A percentile compares a stretch with the other conserved stretches of the same genome.
Conservation (phyloP, 2,888 invertebrate genomes). For the Dasypogon diadema region DNA sequence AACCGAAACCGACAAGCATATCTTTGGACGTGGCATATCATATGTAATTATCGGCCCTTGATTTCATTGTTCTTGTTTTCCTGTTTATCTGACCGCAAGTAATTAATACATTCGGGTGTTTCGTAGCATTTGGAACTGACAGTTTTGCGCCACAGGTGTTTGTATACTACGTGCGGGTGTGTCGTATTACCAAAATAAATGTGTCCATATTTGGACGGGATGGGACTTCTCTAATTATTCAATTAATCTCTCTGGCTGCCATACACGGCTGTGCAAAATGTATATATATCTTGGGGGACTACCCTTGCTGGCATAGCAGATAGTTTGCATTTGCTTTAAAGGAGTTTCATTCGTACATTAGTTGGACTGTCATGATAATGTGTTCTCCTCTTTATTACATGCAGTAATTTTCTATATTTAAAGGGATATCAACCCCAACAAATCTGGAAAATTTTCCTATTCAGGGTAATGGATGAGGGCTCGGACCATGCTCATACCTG, state of each 20-base stretch:
- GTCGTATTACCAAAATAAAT: constrained; percentile 53
- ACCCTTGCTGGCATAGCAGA: not conserved
- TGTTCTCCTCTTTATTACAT: constrained; percentile 50
- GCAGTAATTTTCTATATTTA: constrained; percentile 49
- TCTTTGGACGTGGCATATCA: constrained; percentile 48
- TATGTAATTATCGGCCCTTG: constrained; percentile 54
- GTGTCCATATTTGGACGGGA: constrained; percentile 54
- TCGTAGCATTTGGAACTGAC: constrained; percentile 59
- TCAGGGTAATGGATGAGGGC: constrained; percentile 8
- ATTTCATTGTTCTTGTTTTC: constrained; percentile 55
- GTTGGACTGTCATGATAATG: constrained; percentile 53
- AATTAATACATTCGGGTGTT: constrained; percentile 63
- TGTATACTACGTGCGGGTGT: constrained; percentile 57
- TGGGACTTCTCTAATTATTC: constrained; percentile 59
- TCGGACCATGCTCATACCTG: not conserved
- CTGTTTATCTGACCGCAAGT: constrained; percentile 58
- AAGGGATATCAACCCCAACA: not conserved
- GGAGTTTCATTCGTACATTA: constrained; percentile 41
- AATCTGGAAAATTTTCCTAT: constrained; percentile 35
- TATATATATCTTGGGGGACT: constrained; percentile 5
- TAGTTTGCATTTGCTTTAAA: constrained; percentile 18
- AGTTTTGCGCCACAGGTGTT: constrained; percentile 68
- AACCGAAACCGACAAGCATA: not conserved
- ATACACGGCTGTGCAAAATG: constrained; percentile 40
- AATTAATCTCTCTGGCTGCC: constrained; percentile 58